Base-by-base conservation (phyloP, 2,113 vertebrate species). In the Seriola dumerili region DNA sequence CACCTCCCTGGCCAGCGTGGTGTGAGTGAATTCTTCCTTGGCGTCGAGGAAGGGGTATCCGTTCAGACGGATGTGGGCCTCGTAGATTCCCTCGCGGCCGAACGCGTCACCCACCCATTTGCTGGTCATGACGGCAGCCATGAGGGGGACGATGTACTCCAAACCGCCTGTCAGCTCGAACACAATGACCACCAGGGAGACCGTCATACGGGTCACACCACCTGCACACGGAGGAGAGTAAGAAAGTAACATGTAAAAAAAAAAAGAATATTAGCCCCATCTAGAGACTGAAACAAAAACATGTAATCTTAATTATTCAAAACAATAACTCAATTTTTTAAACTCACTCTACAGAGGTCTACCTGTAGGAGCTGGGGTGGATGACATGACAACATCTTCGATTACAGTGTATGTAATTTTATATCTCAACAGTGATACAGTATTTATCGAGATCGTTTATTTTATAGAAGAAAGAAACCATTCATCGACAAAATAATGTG, bases 21-120 rank as follows among this genome's bases (percentile, higher is more conserved):
- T 98, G 91, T 99, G 98, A 1, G 98, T 99, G 87, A 99, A 99
- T 48, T 99, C 98, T 94, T 99, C 98, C 91, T 99, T 99, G 55
- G 98, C 98, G 69, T 99, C 98, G 92, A 99, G 90, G 95, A 99
- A 99, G 74, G 98, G 98, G 93, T 99, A 99, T 7, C 98, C 98
- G 19, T 99, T 99, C 90, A 99, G 95, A 13, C 98, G 97, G 90
- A 99, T 99, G 93, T 99, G 98, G 0, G 98, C 95, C 92, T 99
- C 98, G 46, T 99, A 99, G 93, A 99, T 99, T 52, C 98, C 98
- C 95, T 98, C 97, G 16, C 98, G 96, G 17, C 98, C 98, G 58
- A 99, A 99, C 16, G 98, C 98, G 66, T 99, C 98, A 32, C 98
- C 98, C 89, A 99, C 98, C 98, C 98, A 99, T 90, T 99, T 99